Percentiles rank a stretch among this genome's conserved stretches.
Evolutionary conservation across 1,140 invertebrate genomes (phyloP).

Genomic region (Zaprionus lachaisei): DNA sequence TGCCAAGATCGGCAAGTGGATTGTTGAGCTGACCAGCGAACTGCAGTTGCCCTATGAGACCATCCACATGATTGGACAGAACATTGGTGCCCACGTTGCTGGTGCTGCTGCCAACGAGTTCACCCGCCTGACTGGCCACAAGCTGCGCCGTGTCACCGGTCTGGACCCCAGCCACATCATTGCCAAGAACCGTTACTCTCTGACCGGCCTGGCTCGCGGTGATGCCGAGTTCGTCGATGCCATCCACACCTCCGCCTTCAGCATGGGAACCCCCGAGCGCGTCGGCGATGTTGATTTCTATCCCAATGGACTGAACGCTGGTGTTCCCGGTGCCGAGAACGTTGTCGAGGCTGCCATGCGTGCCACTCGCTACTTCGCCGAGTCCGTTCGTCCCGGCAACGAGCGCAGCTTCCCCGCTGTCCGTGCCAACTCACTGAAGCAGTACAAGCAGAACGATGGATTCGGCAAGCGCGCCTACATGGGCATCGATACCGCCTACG

Average conservation of each 20-base stretch:
- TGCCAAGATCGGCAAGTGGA: conserved; percentile 56
- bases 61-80: conserved; percentile 75
- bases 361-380: conserved; percentile 87
- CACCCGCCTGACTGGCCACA: conserved; percentile 85
- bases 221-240: conserved; percentile 89
- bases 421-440: conserved; percentile 67
- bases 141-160: conserved; percentile 87
- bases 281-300: conserved; percentile 91
- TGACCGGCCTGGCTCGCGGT: conserved; percentile 85
- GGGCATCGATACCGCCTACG: conserved; percentile 70
- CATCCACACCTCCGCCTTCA: conserved; percentile 91
- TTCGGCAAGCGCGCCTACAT: conserved; percentile 77
- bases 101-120: conserved; percentile 86
- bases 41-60: conserved; percentile 70
- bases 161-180: conserved; percentile 90
- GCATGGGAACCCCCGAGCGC: conserved; percentile 88
- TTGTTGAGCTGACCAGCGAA: conserved; percentile 68
- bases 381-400: conserved; percentile 86
- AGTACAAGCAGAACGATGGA: conserved; percentile 77
- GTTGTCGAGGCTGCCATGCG: conserved; percentile 88
- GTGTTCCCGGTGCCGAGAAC: conserved; percentile 85
- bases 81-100: conserved; percentile 85
- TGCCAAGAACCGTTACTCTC: conserved; percentile 86
- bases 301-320: conserved; percentile 87
- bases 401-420: conserved; percentile 74